Base-by-base conservation (phyloP, 2,797 vertebrate genomes). In the Premnoplex brunnescens region DNA sequence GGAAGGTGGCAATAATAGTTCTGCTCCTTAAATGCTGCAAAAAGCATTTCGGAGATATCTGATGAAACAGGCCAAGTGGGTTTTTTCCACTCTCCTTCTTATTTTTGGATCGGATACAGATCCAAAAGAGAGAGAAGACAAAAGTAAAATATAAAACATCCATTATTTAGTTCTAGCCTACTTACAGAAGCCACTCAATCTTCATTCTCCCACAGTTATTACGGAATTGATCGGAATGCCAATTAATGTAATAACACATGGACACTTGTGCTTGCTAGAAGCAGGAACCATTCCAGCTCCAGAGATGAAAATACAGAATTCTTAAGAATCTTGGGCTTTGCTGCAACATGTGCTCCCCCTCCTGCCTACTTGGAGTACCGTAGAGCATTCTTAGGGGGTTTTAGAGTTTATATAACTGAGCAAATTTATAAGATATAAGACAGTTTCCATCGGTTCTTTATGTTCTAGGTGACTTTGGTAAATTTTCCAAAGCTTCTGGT, bases 291-390 rank as follows among this genome's bases (percentile, higher is more conserved):
- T 52, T 77, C 68, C 73, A 77, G 76, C 28, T 67, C 55, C 36
- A 77, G 68, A 27, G 9, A 37, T 2, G 27, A 56, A 74, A 83
- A 85, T 7, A 48, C 5, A 55, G 52, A 88, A 63, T 49, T 83
- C 39, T 55, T 39, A 8, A 52, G 39, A n/a, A 63, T 39, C 10
- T 0, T 83, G 34, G 39, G 28, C 39, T 94, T 80, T 80, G 41
- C 56, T 91, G 56, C 68, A 91, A 69, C n/a, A 9, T 19, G 79
- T 85, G 72, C 85, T 93, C 83, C 90, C 79, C 85, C 85, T 93
- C 88, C 88, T 91, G 91, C 91, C 72, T 27, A 10, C 79, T 91
- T 8, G 12, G n/a, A 55, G 75, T 74, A 89, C 28, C 68, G 63
- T 28, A 27, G 19, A 88, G 39, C 15, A 55, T 49, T 24, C 51